Base-by-base conservation (phyloP, 2,888 invertebrate species). In the Trichacis sp. region DNA sequence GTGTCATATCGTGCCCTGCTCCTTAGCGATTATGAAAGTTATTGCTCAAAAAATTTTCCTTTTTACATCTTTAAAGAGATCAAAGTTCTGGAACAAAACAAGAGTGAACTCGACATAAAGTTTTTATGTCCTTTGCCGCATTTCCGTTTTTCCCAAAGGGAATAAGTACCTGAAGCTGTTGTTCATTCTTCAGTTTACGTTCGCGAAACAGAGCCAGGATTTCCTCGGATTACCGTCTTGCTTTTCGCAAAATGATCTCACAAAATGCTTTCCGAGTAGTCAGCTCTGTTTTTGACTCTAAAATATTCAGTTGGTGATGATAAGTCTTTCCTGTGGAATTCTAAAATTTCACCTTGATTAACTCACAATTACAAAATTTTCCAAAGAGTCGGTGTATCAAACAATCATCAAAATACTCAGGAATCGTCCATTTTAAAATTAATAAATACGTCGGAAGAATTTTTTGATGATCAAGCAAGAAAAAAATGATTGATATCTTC, bases 181-280 rank as follows among this genome's bases (percentile, higher is more conserved):
- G 67, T 71, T 68, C 60, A 61, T 67, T 70, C 68, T 50, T 45
- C 64, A 60, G 68, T 69, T 68, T 73, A 73, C 64, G 68, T 65
- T 62, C 59, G 64, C 29, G 54, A 54, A 59, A 62, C 60, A 68
- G 59, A 55, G 46, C 56, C 58, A 38, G 50, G 55, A 69, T 69
- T 65, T 59, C 53, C 51, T 49, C 47, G 69, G 57, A 63, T 71
- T 68, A 69, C 64, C 58, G 54, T 63, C 59, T 68, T 61, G 56
- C 53, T 64, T 51, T 69, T 66, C 62, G 49, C 24, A 30, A 61
- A 67, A 70, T 73, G 67, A 73, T 71, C 69, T 67, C 53, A 50
- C 65, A 64, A 64, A 70, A 67, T 70, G 70, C 60, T 66, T 64
- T 67, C 58, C 53, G 53, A 53, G 55, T 52, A 18, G 48, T n/a